Evolutionary conservation across 2,113 vertebrate genomes (phyloP).

Genomic region (Pungitius pungitius): DNA sequence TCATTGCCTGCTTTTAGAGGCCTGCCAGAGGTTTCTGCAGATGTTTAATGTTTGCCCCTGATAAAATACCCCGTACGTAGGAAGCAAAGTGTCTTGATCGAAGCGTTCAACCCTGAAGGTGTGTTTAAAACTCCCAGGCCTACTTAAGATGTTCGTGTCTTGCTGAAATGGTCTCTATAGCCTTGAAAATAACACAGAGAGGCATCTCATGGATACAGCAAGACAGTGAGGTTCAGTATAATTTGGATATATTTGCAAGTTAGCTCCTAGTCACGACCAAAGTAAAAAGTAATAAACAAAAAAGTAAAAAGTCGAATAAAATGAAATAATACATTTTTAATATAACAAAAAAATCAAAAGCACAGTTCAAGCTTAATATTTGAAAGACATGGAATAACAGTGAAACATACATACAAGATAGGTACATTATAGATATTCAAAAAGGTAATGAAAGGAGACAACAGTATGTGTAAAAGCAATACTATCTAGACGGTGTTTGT

Average conservation of each 20-base stretch:
- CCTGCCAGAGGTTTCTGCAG: conserved; percentile 16
- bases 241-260: conserved; percentile 1
- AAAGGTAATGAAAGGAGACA: neutral
- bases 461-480: neutral
- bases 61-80: neutral
- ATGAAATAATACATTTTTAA: no score
- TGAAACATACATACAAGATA: neutral
- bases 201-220: neutral
- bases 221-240: neutral
- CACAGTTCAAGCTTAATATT: neutral
- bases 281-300: no score
- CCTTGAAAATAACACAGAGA: conserved; percentile 12
- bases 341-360: neutral
- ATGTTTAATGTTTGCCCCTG: neutral
- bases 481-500: neutral
- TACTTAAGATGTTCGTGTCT: conserved; percentile 19
- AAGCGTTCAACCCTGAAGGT: neutral
- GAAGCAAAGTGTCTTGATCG: neutral
- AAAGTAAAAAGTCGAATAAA: conserved; percentile 1
- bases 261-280: neutral
- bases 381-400: neutral
- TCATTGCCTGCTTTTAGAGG: conserved; percentile 1
- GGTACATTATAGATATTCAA: neutral
- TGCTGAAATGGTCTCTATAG: conserved; percentile 12
- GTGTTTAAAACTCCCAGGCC: conserved; percentile 13